Evolutionary conservation across 2,888 invertebrate species (phyloP), one percentile per base, ranked within the genome.

Genomic region (Heliothis peltigera): DNA sequence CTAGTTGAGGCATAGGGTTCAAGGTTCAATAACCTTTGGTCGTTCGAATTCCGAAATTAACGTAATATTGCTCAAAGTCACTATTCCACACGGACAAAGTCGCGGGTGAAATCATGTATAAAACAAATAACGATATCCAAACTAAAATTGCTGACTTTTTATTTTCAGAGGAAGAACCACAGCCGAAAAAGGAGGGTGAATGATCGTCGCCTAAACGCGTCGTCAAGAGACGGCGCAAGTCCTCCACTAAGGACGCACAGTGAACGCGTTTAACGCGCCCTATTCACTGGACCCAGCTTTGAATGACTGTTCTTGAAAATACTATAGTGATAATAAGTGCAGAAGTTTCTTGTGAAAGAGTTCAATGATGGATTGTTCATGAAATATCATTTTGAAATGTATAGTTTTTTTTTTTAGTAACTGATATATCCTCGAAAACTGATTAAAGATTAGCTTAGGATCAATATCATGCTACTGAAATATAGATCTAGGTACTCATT

Each of bases 161-260:
- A 22, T 21, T 87, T 86, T 42, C 87, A 92, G 94, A 84, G 66
- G 95, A 95, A 75, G 94, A 94, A 60, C 90, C 92, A 70, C 93
- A 90, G 70, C 87, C 75, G 46, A 95, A 95, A 85, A 94, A 94
- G 71, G 95, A 94, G 88, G 83, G 85, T 65, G 95, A 95, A 90
- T 95, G 95, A 95, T 95, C 90, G 84, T 91, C 94, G 84, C 92
- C 93, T 22, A 95, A 95, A 84, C 95, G 95, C 93, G 94, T 90
- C 91, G 94, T 93, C 81, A 95, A 94, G 69, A 84, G 94, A 83
- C 94, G 94, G 81, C 94, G 93, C 90, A 95, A 95, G 86, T 91
- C 93, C 85, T 87, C 92, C 1, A 74, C 91, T 64, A 92, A 94
- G 88, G 94, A 94, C 79, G 67, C 81, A 56, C 91, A 89, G 80